A percentile compares a stretch with the other conserved stretches of the same genome.
These are phyloP conservation scores for Cacoxenus indagator DNA, from an alignment of 2,888 invertebrate species.

Conservation along the genomic window DNA sequence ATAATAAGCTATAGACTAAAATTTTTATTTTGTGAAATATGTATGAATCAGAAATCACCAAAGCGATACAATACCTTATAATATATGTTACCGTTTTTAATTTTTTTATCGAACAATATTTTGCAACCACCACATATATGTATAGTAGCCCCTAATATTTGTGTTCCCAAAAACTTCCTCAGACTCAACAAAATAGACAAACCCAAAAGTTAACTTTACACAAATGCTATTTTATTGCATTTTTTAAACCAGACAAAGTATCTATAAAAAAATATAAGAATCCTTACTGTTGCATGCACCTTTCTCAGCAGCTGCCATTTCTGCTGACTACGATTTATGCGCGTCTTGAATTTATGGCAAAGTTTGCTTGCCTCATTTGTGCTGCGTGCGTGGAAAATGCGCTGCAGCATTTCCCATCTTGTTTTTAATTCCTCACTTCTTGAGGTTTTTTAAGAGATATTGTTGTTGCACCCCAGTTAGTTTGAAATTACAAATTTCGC, in stretches of 20 bases:
- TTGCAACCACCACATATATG: no score
- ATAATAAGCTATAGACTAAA: no score
- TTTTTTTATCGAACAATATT: no score
- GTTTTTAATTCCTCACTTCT: background rate
- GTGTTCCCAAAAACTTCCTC: background rate
- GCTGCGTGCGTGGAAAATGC: background rate
- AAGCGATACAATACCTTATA: no score
- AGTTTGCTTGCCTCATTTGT: background rate
- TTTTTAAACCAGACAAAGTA: background rate
- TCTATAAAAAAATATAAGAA: background rate
- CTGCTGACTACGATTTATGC: slow-evolving; percentile 40
- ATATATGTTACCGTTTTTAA: no score
- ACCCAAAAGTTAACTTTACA: background rate
- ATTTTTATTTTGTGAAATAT: no score
- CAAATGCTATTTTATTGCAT: background rate
- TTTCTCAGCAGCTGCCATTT: background rate
- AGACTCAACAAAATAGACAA: background rate
- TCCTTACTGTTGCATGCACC: background rate
- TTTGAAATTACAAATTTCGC: slow-evolving; percentile 5
- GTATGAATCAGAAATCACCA: no score
- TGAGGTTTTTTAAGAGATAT: background rate
- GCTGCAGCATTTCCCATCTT: background rate
- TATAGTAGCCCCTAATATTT: no score
- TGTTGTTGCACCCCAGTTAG: background rate
- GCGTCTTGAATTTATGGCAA: slow-evolving; percentile 49